Evolutionary conservation across 2,797 vertebrate genomes (phyloP), one percentile per base, ranked within the genome.

Genomic region (Neostethus bicornis): DNA sequence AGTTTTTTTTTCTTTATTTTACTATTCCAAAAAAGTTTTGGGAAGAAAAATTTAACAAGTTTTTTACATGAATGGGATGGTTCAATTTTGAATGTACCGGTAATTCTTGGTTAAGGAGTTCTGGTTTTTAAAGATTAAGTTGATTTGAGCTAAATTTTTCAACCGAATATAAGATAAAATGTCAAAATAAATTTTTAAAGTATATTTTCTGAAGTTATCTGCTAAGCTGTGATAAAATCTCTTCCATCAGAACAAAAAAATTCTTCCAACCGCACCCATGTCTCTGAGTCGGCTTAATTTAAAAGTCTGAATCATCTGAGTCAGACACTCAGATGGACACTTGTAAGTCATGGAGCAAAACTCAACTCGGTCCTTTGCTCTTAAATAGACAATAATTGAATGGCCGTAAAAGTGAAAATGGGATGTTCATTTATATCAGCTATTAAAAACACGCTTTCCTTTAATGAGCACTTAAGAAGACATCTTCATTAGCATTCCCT

Each of bases 301-400:
- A 78, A n/a, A 80, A 83, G 70, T 77, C 73, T 58, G 35, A 71
- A 37, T 42, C 21, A 51, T 66, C 47, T n/a, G 34, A 43, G 52
- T 55, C 20, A 43, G 66, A 53, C 75, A 73, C 37, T 29, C 66
- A 79, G 52, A 59, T 61, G 62, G 80, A 48, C 42, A n/a, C n/a
- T n/a, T n/a, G n/a, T n/a, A 58, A 70, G 70, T 70, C 77, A 78
- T 68, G 63, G 53, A 71, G 67, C 59, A 50, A 81, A 80, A 74
- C 59, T 73, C 68, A 75, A 58, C 77, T 80, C 73, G 63, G 48
- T 64, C 66, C 67, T 56, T 66, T 78, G 77, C 66, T 83, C 67
- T 84, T 84, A 85, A 84, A 87, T 80, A 64, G 79, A 80, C 79
- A 85, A 84, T 87, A 87, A 90, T 81, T 86, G 83, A 87, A 84